Evolutionary conservation across 2,888 invertebrate species (phyloP).

Genomic region (Thymelicus acteon): DNA sequence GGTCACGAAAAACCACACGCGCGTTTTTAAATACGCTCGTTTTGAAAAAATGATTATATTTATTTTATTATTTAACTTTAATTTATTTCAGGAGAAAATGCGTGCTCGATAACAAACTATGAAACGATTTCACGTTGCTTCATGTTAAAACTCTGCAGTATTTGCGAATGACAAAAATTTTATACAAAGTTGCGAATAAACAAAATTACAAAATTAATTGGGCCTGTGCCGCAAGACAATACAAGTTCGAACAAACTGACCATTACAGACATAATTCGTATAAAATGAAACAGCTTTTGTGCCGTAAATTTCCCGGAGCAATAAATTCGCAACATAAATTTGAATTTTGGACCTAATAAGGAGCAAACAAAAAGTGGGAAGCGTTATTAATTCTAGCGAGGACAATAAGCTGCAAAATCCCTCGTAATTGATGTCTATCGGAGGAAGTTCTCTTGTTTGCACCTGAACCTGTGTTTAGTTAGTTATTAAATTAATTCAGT

Average conservation of each 20-base stretch:
- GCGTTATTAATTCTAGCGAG: conserved; percentile 64
- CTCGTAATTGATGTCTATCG: conserved; percentile 64
- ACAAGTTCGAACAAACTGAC: conserved; percentile 7
- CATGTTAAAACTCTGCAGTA: too few relatives aligned
- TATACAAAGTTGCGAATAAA: background rate
- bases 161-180: background rate
- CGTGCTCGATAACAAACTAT: too few relatives aligned
- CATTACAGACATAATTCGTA: conserved; percentile 25
- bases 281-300: conserved; percentile 28
- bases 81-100: too few relatives aligned
- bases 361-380: conserved; percentile 61
- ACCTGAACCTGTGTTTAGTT: conserved; percentile 55
- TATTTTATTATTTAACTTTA: too few relatives aligned
- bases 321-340: conserved; percentile 54
- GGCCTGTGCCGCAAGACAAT: conserved; percentile 6
- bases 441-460: conserved; percentile 55
- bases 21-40: too few relatives aligned
- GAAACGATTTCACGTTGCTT: too few relatives aligned
- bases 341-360: conserved; percentile 50
- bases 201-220: conserved; percentile 1
- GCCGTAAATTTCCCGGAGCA: conserved; percentile 21
- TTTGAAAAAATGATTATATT: too few relatives aligned
- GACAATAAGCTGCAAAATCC: conserved; percentile 65
- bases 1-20: too few relatives aligned
- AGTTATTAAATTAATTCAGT: conserved; percentile 40